Conservation (phyloP, 2,797 vertebrate genomes). For the Coluber constrictor region DNA sequence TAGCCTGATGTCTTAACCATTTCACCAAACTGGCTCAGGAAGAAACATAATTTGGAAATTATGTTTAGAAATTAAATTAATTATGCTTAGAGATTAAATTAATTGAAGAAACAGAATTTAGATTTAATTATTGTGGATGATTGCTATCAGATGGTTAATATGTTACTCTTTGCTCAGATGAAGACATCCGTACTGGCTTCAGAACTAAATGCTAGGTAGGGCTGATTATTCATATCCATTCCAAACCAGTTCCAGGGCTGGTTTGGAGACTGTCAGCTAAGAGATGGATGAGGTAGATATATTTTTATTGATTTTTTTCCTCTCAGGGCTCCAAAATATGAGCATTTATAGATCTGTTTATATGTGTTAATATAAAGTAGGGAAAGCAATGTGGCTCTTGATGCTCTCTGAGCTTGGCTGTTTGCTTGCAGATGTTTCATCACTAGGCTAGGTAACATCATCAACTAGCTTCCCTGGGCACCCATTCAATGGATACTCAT, state of each 20-base stretch:
- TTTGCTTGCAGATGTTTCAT: not conserved
- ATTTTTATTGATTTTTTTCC: not conserved
- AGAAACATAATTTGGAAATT: not conserved
- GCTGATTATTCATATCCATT: not conserved
- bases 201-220: not conserved
- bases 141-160: not conserved
- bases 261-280: not conserved
- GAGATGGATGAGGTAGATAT: not conserved
- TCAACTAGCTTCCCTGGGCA: not conserved
- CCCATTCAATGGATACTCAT: not conserved
- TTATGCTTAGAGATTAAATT: not conserved
- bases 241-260: not conserved
- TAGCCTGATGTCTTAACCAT: not conserved
- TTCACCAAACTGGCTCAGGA: not conserved
- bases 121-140: not conserved
- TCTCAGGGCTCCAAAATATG: not conserved
- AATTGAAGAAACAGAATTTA: not conserved
- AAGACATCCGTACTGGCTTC: not conserved
- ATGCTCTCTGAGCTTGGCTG: not conserved
- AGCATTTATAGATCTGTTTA: not conserved
- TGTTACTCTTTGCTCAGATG: not conserved
- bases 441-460: not conserved
- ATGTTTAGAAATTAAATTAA: not conserved
- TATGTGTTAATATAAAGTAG: not conserved
- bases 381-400: not conserved